Base-by-base conservation (phyloP, 2,888 invertebrate species). In the Eilema griseolum region DNA sequence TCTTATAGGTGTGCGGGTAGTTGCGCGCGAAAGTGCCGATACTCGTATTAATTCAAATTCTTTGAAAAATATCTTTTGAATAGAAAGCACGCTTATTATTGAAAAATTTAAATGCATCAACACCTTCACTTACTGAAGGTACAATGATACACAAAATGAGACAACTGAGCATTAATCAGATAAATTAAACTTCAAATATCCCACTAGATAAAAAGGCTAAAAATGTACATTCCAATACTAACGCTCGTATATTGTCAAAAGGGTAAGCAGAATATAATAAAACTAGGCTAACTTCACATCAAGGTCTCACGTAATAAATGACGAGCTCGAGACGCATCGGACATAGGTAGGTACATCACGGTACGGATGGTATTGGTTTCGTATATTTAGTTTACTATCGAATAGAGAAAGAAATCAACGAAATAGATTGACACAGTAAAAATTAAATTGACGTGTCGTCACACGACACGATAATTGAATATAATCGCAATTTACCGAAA, bases 1-100 rank as follows among this genome's bases (percentile, higher is more conserved):
- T 83, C 80, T 83, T 83, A 79, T 78, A 83, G 77, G 71, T 59
- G 74, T 79, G 73, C 69, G 68, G 70, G 67, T 67, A 70, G 72
- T 78, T 79, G 63, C 74, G 63, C 72, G 66, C 65, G 59, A 70
- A 66, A 66, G 60, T 70, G 33, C 37, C 61, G 56, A 69, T 68
- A n/a, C n/a, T n/a, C n/a, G n/a, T n/a, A 77, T 78, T 76, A 73
- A 74, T 72, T 76, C 73, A 80, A 83, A 79, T 77, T 80, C 78
- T 82, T 82, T 83, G 77, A 77, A 82, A 78, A 82, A 78, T 78
- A 71, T 73, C 71, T 75, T 74, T 71, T 78, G 82, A 77, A 82
- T 83, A 76, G 82, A 83, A 79, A 75, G 74, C 67, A 72, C 69
- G 74, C 69, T 73, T 71, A 83, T 76, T 77, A 77, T 65, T 66